Base-by-base conservation (phyloP, 2,888 invertebrate species). In the Buathra laborator region DNA sequence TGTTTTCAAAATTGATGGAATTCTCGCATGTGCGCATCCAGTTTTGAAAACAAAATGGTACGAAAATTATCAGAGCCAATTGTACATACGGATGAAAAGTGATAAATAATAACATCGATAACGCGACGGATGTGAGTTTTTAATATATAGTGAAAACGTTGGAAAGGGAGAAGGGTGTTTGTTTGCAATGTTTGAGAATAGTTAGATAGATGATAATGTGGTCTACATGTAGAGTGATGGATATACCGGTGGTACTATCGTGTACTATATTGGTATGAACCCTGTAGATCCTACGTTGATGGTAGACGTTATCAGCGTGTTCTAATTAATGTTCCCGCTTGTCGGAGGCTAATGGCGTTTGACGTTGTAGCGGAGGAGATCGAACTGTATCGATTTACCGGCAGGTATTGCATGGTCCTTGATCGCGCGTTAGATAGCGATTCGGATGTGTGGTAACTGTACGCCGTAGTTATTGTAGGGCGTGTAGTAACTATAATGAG, bases 261-360 rank as follows among this genome's bases (percentile, higher is more conserved):
- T 59, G 19, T 29, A 14, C 24, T 32, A n/a, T 62, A 32, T 32
- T n/a, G 24, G 2, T 16, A 67, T 66, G 46, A 81, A 32, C n/a
- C 32, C 16, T 64, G 37, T 43, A 66, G 16, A n/a, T 37, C 10
- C 2, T 12, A 3, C 16, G 19, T 16, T 32, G 32, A 68, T 88
- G 87, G 87, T 88, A 85, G 86, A 81, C 87, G 89, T 89, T 89
- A 89, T 88, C 89, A 87, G 89, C 86, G 87, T 76, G 72, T 56
- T 72, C 86, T 91, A 91, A 91, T 91, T 91, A 90, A 91, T 90
- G 90, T 90, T 87, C 90, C 87, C 86, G 90, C 90, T 89, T 89
- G 89, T 89, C 88, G 74, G 86, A 16, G 81, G 86, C 87, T 90
- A 91, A 90, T 91, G 90, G 89, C 88, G 89, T 91, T 91, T 89